Evolutionary conservation across 2,888 invertebrate genomes (phyloP).

Genomic region (Dryocosmus kuriphilus): DNA sequence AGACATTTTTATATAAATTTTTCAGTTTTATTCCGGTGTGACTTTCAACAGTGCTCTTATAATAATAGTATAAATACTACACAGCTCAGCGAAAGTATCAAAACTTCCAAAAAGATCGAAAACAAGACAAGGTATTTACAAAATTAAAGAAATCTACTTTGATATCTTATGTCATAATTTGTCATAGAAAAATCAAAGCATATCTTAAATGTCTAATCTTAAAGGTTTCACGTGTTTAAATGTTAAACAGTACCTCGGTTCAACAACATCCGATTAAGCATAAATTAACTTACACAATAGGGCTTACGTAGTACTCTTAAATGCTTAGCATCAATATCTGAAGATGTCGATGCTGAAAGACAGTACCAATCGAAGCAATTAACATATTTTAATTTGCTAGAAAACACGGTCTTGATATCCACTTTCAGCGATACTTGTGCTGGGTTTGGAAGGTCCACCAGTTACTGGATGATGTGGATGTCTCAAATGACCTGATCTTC

Average conservation of each 20-base stretch:
- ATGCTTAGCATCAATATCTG: not conserved
- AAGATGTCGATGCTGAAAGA: not conserved
- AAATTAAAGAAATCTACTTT: not conserved
- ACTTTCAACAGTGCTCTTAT: slow-evolving; percentile 1
- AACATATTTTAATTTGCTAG: slow-evolving; percentile 75
- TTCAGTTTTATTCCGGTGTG: not conserved
- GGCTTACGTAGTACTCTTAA: not conserved
- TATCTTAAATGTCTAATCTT: not conserved
- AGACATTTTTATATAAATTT: not conserved
- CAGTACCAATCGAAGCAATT: not conserved
- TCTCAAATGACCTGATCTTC: slow-evolving; percentile 85
- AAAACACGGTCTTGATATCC: slow-evolving; percentile 93
- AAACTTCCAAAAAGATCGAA: not conserved
- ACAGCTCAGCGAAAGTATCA: not conserved
- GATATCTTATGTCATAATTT: not conserved
- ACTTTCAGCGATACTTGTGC: slow-evolving; percentile 84
- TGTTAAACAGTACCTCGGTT: slow-evolving; percentile 1
- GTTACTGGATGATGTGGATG: slow-evolving; percentile 83
- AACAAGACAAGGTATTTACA: slow-evolving; percentile 1
- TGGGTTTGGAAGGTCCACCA: slow-evolving; percentile 78
- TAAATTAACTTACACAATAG: slow-evolving; percentile 1
- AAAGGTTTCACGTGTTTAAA: not conserved
- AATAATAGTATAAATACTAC: slow-evolving; percentile 5
- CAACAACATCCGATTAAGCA: not conserved
- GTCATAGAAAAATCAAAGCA: not conserved